phyloP scores from a whole-genome alignment of 2,113 vertebrate genomes.

The Leucosticte australis region DNA sequence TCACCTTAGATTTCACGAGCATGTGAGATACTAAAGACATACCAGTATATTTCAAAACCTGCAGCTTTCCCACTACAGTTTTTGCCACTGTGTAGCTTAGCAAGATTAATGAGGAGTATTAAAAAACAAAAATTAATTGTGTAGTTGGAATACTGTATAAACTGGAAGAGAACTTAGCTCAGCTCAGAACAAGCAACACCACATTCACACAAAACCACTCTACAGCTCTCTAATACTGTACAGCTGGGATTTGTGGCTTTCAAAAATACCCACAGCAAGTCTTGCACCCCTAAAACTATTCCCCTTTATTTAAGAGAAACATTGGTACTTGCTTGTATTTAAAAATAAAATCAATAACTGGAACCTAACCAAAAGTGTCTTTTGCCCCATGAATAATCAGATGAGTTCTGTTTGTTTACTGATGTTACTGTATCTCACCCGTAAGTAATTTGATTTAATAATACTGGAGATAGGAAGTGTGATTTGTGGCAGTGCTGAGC shows the following conservation, averaged over 20 bases:
- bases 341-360: neutral
- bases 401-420: constrained; percentile 17
- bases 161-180: neutral
- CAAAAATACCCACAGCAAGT: neutral
- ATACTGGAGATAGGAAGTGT: constrained; percentile 7
- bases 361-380: neutral
- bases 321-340: neutral
- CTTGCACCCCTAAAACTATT: neutral
- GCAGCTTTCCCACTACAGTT: neutral
- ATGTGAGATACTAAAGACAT: neutral
- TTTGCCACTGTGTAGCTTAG: neutral
- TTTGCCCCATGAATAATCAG: neutral
- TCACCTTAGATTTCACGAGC: neutral
- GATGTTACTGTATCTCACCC: constrained; percentile 31
- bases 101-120: neutral
- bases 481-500: neutral
- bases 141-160: neutral
- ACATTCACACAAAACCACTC: neutral
- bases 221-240: neutral
- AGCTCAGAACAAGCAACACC: neutral
- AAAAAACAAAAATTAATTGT: neutral
- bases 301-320: neutral
- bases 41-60: neutral
- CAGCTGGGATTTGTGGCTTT: neutral
- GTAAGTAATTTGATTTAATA: constrained; percentile 44